Base-by-base conservation (phyloP, 2,888 invertebrate species). In the Euclidia mi region DNA sequence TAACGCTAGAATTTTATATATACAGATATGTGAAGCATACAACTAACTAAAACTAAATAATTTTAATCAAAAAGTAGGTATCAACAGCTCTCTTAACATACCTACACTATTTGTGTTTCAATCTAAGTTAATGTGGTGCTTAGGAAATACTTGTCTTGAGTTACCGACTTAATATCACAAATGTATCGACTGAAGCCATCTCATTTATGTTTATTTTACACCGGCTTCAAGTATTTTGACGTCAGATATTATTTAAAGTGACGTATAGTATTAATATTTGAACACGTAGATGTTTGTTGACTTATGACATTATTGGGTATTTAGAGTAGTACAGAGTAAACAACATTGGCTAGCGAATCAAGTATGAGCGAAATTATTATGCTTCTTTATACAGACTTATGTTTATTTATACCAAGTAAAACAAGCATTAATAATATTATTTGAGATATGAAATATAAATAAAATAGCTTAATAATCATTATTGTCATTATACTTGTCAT, bases 121-220 rank as follows among this genome's bases (percentile, higher is more conserved):
- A 62, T 70, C 71, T 65, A 71, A 78, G 68, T 81, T 84, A 78
- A 79, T 78, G 71, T 71, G 73, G 69, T 82, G 77, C 80, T 85
- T 77, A 82, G 73, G 78, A 72, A 74, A 65, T 66, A 61, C 74
- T 72, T 84, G 84, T n/a, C n/a, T n/a, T n/a, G n/a, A 85, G 84
- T 82, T 86, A 85, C 75, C 60, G 80, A 63, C 77, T 80, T 81
- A 85, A 85, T 87, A 82, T 82, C 74, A 76, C 77, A 82, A 84
- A 84, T 85, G 81, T 82, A 85, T 84, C 78, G 82, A 83, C 75
- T 77, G 59, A 47, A 53, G 56, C 60, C 61, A 65, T 70, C 40
- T 44, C 35, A 25, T 29, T 46, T 9, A 43, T 60, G 51, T 57
- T 63, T 62, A 49, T 41, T 17, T 56, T 32, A 46, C 47, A 49